Evolutionary conservation across 1,140 invertebrate species (phyloP), one percentile per base, ranked within the genome.

Genomic region (Odontomachus brunneus): DNA sequence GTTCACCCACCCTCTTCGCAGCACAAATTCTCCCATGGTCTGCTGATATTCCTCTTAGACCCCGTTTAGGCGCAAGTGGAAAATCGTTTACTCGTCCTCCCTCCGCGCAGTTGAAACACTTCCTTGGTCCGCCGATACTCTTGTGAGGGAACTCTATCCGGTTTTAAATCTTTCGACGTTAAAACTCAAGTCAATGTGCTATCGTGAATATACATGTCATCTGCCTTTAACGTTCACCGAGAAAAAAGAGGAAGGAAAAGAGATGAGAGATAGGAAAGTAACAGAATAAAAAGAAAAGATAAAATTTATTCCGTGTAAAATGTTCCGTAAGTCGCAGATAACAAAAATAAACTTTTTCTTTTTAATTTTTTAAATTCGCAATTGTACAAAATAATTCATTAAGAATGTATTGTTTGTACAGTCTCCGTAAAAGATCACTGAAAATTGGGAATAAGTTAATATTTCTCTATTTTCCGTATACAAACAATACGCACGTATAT

Each of bases 1-100:
- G 73, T 59, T 83, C 59, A 17, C 38, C 14, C 60, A 7, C 14
- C 29, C 14, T 62, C 69, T 49, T 62, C 19, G 51, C 55, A 74
- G 69, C 78, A 71, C 33, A 29, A 76, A 11, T 24, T 19, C 15
- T 26, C 38, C 60, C 15, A 26, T 29, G 48, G 69, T 29, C 24
- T 71, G 22, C 4, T 49, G 63, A 44, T 78, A 67, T 55, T 14
- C 14, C 29, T 63, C 17, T n/a, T 15, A 51, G 14, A 11, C 29
- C 38, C 11, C 65, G 4, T 48, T 51, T 59, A 48, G 38, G 59
- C 33, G 22, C 19, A 14, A 72, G 53, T 72, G 49, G 55, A 48
- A 63, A 84, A 86, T 80, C 84, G 73, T 59, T 83, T 59, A 17
- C 38, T 14, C 53, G 12, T 44, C 38, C 38, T 44, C n/a, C 48